Evolutionary conservation across 2,888 invertebrate genomes (phyloP).

Genomic region (Morpho deidamia): DNA sequence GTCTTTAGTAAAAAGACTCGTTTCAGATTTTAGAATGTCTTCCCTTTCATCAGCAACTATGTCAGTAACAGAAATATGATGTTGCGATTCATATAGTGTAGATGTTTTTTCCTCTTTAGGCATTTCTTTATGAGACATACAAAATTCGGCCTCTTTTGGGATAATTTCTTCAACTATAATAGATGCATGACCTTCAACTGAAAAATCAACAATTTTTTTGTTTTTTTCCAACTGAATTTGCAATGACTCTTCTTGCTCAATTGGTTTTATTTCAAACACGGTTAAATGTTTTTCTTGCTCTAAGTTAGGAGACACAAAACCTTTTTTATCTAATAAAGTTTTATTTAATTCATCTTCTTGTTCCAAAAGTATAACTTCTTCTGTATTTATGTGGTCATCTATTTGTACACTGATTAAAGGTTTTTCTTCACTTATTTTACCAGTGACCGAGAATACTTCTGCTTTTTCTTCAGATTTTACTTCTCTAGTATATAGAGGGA

Average conservation of each 20-base stretch:
- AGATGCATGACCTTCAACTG: slow-evolving; percentile 40
- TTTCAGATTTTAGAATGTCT: slow-evolving; percentile 31
- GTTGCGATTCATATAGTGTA: slow-evolving; percentile 40
- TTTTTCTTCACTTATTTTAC: slow-evolving; percentile 28
- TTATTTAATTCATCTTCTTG: slow-evolving; percentile 36
- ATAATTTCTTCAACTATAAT: slow-evolving; percentile 45
- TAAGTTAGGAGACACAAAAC: slow-evolving; percentile 32
- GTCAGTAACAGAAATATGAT: slow-evolving; percentile 47
- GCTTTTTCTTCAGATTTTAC: slow-evolving; percentile 60
- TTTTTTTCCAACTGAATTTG: slow-evolving; percentile 24
- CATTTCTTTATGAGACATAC: slow-evolving; percentile 25
- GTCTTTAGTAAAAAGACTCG: slow-evolving; percentile 28
- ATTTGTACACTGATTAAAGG: slow-evolving; percentile 39
- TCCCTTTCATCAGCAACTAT: slow-evolving; percentile 48
- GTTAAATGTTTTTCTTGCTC: slow-evolving; percentile 71
- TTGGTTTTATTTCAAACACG: slow-evolving; percentile 66
- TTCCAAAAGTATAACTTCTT: slow-evolving; percentile 37
- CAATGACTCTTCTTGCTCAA: slow-evolving; percentile 60
- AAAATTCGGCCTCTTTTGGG: slow-evolving; percentile 41
- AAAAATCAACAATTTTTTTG: slow-evolving; percentile 30
- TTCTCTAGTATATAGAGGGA: slow-evolving; percentile 59
- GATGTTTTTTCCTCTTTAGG: slow-evolving; percentile 35
- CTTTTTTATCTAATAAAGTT: slow-evolving; percentile 31
- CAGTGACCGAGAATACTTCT: slow-evolving; percentile 31
- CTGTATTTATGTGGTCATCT: slow-evolving; percentile 36